Percentiles rank a stretch among this genome's conserved stretches.
phyloP scores from a whole-genome alignment of 2,797 vertebrate genomes.

The Poliocrania exsul region DNA sequence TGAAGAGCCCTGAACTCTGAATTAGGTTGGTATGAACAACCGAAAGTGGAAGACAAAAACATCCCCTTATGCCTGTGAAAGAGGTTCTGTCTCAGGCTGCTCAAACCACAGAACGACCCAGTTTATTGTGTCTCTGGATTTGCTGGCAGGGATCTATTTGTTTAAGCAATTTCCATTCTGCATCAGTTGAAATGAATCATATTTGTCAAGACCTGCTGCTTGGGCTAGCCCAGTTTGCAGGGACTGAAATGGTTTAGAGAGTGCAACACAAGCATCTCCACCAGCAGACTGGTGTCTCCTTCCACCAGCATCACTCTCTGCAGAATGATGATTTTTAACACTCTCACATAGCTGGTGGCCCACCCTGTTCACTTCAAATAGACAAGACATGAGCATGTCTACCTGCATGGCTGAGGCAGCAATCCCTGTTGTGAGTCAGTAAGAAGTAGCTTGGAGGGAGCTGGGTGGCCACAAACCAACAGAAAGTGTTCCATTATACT shows the following conservation, averaged over 20 bases:
- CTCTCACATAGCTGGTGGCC: not conserved
- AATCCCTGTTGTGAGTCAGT: not conserved
- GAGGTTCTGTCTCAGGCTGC: not conserved
- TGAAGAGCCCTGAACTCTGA: not conserved
- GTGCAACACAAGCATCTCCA: not conserved
- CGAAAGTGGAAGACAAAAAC: not conserved
- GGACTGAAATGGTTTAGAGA: not conserved
- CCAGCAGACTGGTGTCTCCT: not conserved
- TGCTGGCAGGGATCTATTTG: not conserved
- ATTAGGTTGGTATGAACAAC: not conserved
- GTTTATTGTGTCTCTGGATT: not conserved
- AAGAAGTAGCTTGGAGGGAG: not conserved
- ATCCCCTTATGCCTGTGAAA: not conserved
- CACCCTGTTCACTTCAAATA: not conserved
- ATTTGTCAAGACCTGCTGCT: not conserved
- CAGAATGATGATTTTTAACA: not conserved
- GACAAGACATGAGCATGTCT: not conserved
- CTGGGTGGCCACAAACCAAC: not conserved
- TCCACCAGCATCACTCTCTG: not conserved
- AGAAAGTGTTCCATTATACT: not conserved
- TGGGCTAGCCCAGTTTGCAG: not conserved
- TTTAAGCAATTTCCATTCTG: slow-evolving; percentile 8
- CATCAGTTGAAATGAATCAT: not conserved
- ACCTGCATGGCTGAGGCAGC: not conserved
- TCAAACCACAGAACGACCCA: not conserved